phyloP scores from a whole-genome alignment of 2,113 vertebrate genomes.

The Elachura formosa region DNA sequence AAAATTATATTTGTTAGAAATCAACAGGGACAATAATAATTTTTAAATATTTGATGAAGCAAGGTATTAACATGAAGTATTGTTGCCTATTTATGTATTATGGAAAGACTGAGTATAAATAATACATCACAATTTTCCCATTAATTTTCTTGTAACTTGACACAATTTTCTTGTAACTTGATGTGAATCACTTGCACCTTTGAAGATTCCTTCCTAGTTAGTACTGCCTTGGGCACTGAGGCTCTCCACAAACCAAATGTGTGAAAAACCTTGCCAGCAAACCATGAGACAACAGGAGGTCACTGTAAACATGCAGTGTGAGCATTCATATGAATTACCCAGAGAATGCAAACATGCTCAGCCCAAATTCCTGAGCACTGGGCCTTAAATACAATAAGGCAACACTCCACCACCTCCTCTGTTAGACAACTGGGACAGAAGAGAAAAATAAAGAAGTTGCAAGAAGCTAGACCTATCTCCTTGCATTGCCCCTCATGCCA shows the following conservation, averaged over 20 bases:
- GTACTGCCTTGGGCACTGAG: neutral
- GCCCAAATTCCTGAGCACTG: constrained; percentile 1
- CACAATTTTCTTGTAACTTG: neutral
- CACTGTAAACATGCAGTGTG: neutral
- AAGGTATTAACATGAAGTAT: neutral
- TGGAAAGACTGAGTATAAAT: neutral
- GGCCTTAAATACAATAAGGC: neutral
- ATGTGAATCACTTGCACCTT: neutral
- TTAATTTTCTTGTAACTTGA: neutral
- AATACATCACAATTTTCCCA: neutral
- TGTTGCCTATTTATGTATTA: neutral
- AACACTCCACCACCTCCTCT: neutral
- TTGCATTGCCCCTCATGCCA: neutral
- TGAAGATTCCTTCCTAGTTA: neutral
- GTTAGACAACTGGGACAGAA: neutral
- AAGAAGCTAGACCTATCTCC: neutral
- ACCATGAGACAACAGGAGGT: accelerated
- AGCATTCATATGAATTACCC: neutral
- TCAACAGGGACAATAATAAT: neutral
- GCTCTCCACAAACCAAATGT: neutral
- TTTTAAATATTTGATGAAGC: neutral
- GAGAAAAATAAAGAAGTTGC: neutral
- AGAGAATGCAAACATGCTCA: neutral
- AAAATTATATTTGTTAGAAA: neutral
- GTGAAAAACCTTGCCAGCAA: neutral